phyloP scores from a whole-genome alignment of 2,797 vertebrate species.

The Varecia variegata region DNA sequence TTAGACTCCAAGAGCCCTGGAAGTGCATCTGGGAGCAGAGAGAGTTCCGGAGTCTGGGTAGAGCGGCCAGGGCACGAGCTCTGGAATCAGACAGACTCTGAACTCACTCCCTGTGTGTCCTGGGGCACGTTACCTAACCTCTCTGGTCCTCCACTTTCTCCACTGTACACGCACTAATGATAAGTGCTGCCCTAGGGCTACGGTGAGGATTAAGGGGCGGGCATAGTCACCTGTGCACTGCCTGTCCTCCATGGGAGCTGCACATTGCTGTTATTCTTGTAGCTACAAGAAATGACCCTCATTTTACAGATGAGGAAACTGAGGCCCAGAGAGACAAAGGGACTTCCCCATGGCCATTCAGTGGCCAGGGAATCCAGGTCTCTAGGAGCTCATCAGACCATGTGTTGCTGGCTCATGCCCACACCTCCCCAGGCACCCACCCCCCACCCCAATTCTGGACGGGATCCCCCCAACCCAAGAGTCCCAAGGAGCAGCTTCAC shows the following conservation, averaged over 20 bases:
- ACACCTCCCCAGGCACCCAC: not conserved
- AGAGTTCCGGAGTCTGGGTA: not conserved
- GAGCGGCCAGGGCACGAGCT: not conserved
- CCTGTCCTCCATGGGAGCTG: not conserved
- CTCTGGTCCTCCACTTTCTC: not conserved
- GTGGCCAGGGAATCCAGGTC: not conserved
- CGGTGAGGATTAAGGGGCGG: not conserved
- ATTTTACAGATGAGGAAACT: not conserved
- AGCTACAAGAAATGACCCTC: not conserved
- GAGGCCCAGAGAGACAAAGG: not conserved
- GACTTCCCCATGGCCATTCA: not conserved
- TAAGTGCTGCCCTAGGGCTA: rapidly evolving
- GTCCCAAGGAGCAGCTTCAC: not conserved
- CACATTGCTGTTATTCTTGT: not conserved
- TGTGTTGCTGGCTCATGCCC: rapidly evolving
- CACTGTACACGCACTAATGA: rapidly evolving
- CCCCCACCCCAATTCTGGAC: not conserved
- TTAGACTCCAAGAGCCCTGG: not conserved
- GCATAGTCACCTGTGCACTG: rapidly evolving
- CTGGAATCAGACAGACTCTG: not conserved
- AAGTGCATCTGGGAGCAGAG: not conserved
- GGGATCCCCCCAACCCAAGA: too few species aligned
- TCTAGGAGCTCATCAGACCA: not conserved
- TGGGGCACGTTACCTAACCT: not conserved
- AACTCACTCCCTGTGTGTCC: not conserved